phyloP scores from a whole-genome alignment of 1,140 invertebrate genomes.

The Aphis craccivora region DNA sequence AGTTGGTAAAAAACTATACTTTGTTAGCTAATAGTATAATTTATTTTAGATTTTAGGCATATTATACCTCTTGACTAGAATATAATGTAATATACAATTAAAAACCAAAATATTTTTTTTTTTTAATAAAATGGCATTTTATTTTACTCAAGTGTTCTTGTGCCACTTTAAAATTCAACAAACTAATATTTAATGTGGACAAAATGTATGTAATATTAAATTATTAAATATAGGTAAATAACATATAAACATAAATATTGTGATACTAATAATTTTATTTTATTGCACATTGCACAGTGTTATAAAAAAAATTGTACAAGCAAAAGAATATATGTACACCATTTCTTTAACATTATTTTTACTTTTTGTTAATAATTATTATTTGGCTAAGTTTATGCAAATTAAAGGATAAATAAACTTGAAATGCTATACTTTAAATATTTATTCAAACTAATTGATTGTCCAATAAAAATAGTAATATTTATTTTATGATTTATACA shows the following conservation, averaged over 20 bases:
- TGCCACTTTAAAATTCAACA: constrained; percentile 37
- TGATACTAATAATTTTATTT: constrained; percentile 35
- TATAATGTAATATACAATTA: background rate
- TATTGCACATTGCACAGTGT: constrained; percentile 39
- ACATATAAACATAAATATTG: constrained; percentile 21
- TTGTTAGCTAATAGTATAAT: background rate
- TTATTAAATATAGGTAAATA: constrained; percentile 42
- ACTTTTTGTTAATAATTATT: constrained; percentile 15
- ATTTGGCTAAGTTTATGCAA: constrained; percentile 43
- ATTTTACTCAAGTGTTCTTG: constrained; percentile 22
- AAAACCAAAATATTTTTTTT: background rate
- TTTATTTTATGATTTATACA: constrained; percentile 16
- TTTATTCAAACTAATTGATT: constrained; percentile 38
- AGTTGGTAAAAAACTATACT: background rate
- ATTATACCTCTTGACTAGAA: background rate
- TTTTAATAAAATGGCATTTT: constrained; percentile 37
- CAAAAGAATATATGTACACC: constrained; percentile 35
- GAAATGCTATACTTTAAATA: background rate
- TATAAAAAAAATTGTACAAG: constrained; percentile 44
- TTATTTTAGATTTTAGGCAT: background rate
- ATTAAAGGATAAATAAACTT: background rate
- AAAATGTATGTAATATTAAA: constrained; percentile 33
- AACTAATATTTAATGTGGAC: constrained; percentile 48
- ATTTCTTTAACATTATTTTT: constrained; percentile 26
- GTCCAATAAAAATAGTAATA: constrained; percentile 45